Percentiles rank a stretch among this genome's conserved stretches.
These are phyloP conservation scores for Acrocephalus arundinaceus DNA, from an alignment of 2,113 vertebrate species.

Conservation along the genomic window DNA sequence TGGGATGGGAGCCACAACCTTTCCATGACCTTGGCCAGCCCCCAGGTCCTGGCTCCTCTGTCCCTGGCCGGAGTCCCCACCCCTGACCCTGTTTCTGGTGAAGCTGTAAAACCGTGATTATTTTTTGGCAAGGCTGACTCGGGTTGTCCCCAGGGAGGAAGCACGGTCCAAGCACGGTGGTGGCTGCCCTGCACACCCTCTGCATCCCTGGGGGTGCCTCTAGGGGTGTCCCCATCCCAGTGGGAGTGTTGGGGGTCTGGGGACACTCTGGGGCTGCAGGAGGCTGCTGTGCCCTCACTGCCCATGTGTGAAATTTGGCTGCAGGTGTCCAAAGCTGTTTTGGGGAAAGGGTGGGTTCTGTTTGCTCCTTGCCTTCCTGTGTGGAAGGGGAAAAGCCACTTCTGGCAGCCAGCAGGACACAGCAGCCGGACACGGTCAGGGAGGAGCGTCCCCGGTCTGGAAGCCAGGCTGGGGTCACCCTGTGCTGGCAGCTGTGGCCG, in stretches of 20 bases:
- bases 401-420: background rate
- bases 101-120: background rate
- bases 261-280: background rate
- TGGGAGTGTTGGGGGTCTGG: background rate
- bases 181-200: background rate
- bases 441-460: background rate
- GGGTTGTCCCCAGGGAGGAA: accelerated
- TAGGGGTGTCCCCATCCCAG: background rate
- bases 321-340: background rate
- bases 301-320: accelerated
- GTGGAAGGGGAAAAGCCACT: background rate
- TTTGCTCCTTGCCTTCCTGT: conserved; percentile 23
- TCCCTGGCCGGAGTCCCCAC: background rate
- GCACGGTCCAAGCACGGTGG: accelerated
- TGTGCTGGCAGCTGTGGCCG: background rate
- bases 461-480: accelerated
- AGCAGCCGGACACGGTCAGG: background rate
- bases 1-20: background rate
- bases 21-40: background rate
- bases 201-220: background rate
- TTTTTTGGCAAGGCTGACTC: accelerated
- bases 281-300: background rate
- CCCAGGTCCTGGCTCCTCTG: background rate
- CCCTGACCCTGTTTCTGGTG: background rate
- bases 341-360: background rate